Evolutionary conservation across 2,113 vertebrate genomes (phyloP), one percentile per base, ranked within the genome.

Genomic region (Cynoglossus semilaevis): DNA sequence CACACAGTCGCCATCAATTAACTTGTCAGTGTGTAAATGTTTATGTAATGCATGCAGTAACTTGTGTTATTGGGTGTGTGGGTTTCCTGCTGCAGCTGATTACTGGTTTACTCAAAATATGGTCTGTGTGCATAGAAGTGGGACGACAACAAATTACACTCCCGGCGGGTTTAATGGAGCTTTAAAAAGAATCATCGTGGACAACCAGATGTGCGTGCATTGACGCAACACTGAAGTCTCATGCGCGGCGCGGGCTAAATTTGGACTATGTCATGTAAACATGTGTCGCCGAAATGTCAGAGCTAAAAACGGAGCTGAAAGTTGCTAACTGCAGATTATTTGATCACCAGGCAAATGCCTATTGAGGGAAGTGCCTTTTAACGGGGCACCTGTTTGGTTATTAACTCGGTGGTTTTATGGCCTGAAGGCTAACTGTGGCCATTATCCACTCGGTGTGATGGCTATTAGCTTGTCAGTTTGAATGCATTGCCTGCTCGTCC

Each of bases 381-480:
- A 61, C 66, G 40, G 49, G 53, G 64, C 36, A 42, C n/a, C 34
- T 56, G 13, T 43, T 65, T 19, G 58, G 58, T 66, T 35, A 63
- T 63, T 45, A 74, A 45, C 67, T 62, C 45, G 16, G 46, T 38
- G 44, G 57, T 73, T 85, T 81, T 76, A 80, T 34, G 18, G 67
- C 69, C 71, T 71, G 36, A 54, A 65, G 67, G 55, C 66, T 64
- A 64, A 54, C 57, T 73, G 67, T 48, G 70, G 54, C 77, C 81
- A 84, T 83, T 84, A 81, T 69, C 58, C 50, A 14, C 56, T 71
- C 62, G 72, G 75, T 84, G 80, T 72, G 63, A 84, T 47, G 55
- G 43, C 69, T 70, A 80, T 84, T 85, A 83, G 73, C 70, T 63
- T 68, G 62, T 76, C 73, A 77, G 46, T 72, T 70, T 58, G 74